These are phyloP conservation scores for Parazoanthus darwini DNA, from an alignment of 92 coral and sea anemone genomes.

Conservation along the genomic window DNA sequence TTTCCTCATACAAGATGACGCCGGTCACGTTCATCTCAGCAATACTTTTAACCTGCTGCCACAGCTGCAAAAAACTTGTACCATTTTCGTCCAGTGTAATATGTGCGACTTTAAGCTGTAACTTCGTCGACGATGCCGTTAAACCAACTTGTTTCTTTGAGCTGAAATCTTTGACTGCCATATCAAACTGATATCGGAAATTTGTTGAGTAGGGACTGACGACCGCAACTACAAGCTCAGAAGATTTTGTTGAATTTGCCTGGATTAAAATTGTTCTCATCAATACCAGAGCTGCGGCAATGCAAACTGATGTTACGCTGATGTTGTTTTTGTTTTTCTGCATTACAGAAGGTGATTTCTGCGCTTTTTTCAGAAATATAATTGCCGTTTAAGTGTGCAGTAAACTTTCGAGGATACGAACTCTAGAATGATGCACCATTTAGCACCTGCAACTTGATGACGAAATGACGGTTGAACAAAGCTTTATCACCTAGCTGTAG, in stretches of 20 bases:
- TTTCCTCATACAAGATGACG: not conserved
- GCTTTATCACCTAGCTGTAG: not conserved
- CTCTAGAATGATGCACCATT: not conserved
- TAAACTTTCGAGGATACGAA: not conserved
- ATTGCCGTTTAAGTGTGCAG: not conserved
- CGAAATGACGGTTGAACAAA: not conserved
- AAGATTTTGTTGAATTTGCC: not conserved
- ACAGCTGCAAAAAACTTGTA: not conserved
- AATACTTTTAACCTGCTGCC: not conserved
- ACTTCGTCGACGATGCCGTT: not conserved
- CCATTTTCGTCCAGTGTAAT: not conserved
- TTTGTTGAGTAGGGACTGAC: not conserved
- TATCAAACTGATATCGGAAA: constrained; percentile 1
- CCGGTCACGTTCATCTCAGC: not conserved
- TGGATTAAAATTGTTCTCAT: not conserved
- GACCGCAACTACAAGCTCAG: not conserved
- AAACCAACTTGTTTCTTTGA: not conserved
- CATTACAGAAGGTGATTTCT: not conserved
- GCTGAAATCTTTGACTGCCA: constrained; percentile 3
- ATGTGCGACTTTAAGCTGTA: not conserved
- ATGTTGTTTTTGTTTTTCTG: not conserved
- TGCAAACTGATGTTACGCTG: not conserved
- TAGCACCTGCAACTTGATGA: not conserved
- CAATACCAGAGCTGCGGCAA: not conserved
- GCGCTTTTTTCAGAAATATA: not conserved